phyloP scores from a whole-genome alignment of 2,888 invertebrate species.

The Osmoderma eremita region DNA sequence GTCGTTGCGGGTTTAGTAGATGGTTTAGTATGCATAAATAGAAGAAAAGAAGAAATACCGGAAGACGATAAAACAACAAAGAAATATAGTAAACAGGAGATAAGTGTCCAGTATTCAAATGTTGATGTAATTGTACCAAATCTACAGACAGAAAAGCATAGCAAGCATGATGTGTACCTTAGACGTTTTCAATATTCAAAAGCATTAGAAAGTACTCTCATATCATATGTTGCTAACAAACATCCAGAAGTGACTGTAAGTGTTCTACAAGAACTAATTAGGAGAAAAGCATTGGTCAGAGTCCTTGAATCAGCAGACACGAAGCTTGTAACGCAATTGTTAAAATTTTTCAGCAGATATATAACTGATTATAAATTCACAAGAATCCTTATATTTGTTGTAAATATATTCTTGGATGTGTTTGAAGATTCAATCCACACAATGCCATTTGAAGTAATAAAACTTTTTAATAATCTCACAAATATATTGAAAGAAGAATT shows the following conservation, averaged over 20 bases:
- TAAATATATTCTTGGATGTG: slow-evolving; percentile 79
- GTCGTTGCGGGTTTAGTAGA: slow-evolving; percentile 93
- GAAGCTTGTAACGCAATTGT: slow-evolving; percentile 71
- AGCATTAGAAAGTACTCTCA: slow-evolving; percentile 79
- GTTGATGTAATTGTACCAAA: slow-evolving; percentile 68
- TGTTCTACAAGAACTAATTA: slow-evolving; percentile 86
- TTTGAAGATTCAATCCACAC: slow-evolving; percentile 74
- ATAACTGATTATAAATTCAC: slow-evolving; percentile 81
- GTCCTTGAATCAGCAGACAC: slow-evolving; percentile 80
- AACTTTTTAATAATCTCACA: slow-evolving; percentile 71
- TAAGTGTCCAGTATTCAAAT: slow-evolving; percentile 54
- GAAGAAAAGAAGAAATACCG: slow-evolving; percentile 72
- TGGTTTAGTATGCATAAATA: slow-evolving; percentile 87
- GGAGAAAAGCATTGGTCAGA: slow-evolving; percentile 79
- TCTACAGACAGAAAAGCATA: slow-evolving; percentile 61
- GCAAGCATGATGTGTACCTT: slow-evolving; percentile 76
- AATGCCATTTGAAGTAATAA: slow-evolving; percentile 71
- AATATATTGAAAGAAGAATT: slow-evolving; percentile 75
- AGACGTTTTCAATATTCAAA: slow-evolving; percentile 84
- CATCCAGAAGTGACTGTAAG: slow-evolving; percentile 82
- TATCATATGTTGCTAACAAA: slow-evolving; percentile 69
- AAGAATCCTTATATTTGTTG: slow-evolving; percentile 77
- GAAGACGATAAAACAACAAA: slow-evolving; percentile 62
- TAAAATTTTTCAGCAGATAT: slow-evolving; percentile 77
- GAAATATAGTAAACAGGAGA: slow-evolving; percentile 65